These are phyloP conservation scores for Progne subis DNA, from an alignment of 2,113 vertebrate genomes.

Conservation along the genomic window DNA sequence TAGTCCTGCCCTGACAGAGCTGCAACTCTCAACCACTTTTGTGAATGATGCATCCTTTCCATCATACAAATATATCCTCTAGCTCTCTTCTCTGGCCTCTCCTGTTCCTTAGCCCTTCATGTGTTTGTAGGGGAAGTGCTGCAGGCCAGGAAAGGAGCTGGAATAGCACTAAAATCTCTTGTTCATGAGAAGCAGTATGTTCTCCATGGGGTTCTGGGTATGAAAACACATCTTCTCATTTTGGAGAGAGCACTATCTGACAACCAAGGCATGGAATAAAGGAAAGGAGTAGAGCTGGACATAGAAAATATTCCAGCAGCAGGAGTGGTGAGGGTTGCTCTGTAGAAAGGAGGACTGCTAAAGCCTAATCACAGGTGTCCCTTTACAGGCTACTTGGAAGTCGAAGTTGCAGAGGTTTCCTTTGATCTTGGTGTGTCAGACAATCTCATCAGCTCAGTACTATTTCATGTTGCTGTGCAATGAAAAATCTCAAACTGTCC, in stretches of 20 bases:
- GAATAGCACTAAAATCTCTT: not conserved
- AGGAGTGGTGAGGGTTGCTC: not conserved
- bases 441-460: not conserved
- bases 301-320: not conserved
- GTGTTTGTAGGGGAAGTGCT: not conserved
- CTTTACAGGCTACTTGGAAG: not conserved
- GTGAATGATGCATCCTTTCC: not conserved
- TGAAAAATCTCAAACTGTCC: not conserved
- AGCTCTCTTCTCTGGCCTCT: not conserved
- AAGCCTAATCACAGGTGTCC: not conserved
- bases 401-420: rapidly evolving
- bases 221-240: not conserved
- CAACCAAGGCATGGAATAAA: not conserved
- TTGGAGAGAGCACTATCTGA: not conserved
- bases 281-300: not conserved
- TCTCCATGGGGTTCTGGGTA: not conserved
- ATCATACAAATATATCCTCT: not conserved
- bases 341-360: not conserved
- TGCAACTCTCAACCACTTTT: not conserved
- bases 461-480: not conserved
- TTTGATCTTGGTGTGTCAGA: not conserved
- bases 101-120: not conserved
- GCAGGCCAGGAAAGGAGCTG: not conserved
- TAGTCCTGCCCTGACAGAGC: not conserved
- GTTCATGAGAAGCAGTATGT: not conserved